Percentiles rank a stretch among this genome's conserved stretches.
Evolutionary conservation across 2,888 invertebrate genomes (phyloP).

Genomic region (Trichopoda pennipes): DNA sequence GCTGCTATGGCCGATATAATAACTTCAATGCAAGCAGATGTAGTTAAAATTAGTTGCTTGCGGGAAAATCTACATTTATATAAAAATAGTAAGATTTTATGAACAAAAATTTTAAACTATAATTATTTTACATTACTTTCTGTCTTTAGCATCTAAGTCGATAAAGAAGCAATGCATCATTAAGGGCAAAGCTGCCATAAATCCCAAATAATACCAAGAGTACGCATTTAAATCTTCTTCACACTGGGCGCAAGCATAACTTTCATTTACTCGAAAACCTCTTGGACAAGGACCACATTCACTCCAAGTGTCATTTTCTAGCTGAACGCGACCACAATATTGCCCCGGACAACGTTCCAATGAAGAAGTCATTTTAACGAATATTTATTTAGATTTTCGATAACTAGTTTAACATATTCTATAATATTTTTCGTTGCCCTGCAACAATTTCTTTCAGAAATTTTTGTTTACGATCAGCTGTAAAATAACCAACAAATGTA

Average conservation of each 20-base stretch:
- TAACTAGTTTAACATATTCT: slow-evolving; percentile 17
- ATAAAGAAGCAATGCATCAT: slow-evolving; percentile 96
- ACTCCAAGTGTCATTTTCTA: slow-evolving; percentile 87
- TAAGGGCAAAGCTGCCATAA: slow-evolving; percentile 94
- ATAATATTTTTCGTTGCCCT: neutral
- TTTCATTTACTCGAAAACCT: slow-evolving; percentile 88
- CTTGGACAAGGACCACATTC: slow-evolving; percentile 93
- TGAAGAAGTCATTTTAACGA: slow-evolving; percentile 32
- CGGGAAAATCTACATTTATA: slow-evolving; percentile 83
- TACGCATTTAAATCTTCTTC: slow-evolving; percentile 89
- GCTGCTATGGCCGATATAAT: slow-evolving; percentile 88
- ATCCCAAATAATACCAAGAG: slow-evolving; percentile 96
- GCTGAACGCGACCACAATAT: slow-evolving; percentile 83
- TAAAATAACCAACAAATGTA: neutral
- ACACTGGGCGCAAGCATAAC: slow-evolving; percentile 88
- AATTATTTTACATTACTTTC: slow-evolving; percentile 82
- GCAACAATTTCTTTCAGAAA: neutral
- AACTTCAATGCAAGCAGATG: slow-evolving; percentile 92
- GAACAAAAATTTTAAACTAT: too few relatives aligned
- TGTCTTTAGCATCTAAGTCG: slow-evolving; percentile 88
- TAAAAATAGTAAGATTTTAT: neutral
- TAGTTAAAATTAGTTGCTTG: slow-evolving; percentile 88
- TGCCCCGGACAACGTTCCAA: slow-evolving; percentile 76
- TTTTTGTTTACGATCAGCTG: slow-evolving; percentile 51
- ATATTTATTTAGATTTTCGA: neutral